phyloP scores from a whole-genome alignment of 2,113 vertebrate genomes.

The Pseudopipra pipra region DNA sequence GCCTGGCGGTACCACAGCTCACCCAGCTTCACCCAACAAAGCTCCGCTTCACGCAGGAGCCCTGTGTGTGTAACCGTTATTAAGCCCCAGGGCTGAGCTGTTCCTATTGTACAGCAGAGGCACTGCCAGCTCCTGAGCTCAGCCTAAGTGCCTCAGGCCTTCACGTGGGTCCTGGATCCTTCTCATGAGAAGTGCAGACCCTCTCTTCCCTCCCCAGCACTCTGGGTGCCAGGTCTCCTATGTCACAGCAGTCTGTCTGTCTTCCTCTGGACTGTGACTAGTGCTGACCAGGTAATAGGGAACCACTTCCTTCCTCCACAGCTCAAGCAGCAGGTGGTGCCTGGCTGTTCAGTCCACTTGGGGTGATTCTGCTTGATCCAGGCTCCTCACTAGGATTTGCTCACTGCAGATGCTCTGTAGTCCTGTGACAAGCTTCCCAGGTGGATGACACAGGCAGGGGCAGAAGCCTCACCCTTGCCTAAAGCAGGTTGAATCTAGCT shows the following conservation, averaged over 20 bases:
- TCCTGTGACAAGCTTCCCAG: background rate
- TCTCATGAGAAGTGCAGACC: background rate
- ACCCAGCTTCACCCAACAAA: background rate
- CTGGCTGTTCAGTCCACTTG: background rate
- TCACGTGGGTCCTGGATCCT: background rate
- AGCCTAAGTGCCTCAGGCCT: background rate
- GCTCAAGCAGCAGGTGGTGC: background rate
- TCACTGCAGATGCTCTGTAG: background rate
- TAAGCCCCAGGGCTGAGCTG: background rate
- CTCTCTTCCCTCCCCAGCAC: background rate
- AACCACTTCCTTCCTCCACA: background rate
- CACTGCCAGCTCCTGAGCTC: background rate
- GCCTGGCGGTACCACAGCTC: background rate
- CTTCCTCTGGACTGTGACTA: background rate
- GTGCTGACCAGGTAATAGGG: background rate
- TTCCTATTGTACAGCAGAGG: background rate
- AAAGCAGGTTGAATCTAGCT: background rate
- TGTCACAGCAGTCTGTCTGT: background rate
- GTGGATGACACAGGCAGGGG: background rate
- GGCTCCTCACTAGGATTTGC: background rate
- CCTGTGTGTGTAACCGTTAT: fast-evolving
- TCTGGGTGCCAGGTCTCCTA: background rate
- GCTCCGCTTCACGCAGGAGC: background rate
- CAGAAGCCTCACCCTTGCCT: background rate
- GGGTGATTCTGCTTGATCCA: background rate